Conservation (phyloP, 2,888 invertebrate genomes). For the Choreutis nemorana region DNA sequence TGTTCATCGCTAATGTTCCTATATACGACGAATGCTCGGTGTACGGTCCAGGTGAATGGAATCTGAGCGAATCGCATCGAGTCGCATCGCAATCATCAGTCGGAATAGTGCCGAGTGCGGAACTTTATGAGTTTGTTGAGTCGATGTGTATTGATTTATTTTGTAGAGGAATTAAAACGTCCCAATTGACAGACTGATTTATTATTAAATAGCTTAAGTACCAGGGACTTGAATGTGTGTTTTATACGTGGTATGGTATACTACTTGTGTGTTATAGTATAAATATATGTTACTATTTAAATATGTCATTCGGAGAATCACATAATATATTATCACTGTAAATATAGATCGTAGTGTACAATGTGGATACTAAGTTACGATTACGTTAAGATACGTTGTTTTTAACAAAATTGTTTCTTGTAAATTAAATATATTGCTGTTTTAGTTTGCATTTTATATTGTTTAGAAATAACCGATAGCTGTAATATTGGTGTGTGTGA, state of each 20-base stretch:
- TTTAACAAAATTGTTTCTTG: conserved; percentile 59
- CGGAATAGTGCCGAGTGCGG: conserved; percentile 25
- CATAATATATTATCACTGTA: conserved; percentile 64
- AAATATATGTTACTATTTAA: conserved; percentile 61
- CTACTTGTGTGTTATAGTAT: conserved; percentile 56
- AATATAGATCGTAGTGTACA: conserved; percentile 51
- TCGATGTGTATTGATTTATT: conserved; percentile 52
- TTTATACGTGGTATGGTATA: conserved; percentile 64
- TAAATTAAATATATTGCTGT: conserved; percentile 61
- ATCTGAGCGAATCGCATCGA: conserved; percentile 12
- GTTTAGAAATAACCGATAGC: conserved; percentile 46
- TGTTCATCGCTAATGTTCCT: conserved; percentile 34
- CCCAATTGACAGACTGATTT: conserved; percentile 66
- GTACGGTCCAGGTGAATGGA: conserved; percentile 11
- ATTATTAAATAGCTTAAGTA: conserved; percentile 54
- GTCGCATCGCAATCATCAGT: too few species aligned
- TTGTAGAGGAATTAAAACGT: conserved; percentile 64
- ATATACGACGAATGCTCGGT: conserved; percentile 15
- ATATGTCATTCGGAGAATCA: conserved; percentile 51
- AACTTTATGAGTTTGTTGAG: conserved; percentile 33
- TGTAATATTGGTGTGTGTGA: conserved; percentile 45
- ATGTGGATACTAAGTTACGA: conserved; percentile 26
- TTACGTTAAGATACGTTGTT: conserved; percentile 57
- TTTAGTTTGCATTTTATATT: conserved; percentile 65
- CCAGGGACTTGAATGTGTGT: conserved; percentile 63